Base-by-base conservation (phyloP, 2,888 invertebrate species). In the Drosophila histrio region DNA sequence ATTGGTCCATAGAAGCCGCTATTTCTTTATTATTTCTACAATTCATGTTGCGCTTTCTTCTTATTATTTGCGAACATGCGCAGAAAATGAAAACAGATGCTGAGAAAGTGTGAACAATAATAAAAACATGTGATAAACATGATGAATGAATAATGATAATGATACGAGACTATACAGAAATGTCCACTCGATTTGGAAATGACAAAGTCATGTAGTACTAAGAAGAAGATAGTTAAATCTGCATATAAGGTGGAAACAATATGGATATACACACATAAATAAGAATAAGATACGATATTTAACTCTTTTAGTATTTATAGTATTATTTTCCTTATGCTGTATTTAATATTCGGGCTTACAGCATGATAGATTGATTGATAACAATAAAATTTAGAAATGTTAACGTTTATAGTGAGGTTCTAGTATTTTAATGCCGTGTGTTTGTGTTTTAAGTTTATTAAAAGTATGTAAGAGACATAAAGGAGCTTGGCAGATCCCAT, bases 31-130 rank as follows among this genome's bases (percentile, higher is more conserved):
- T 13, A 6, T 2, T 26, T 38, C 28, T 43, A 32, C 3, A n/a
- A 17, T 46, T 73, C 66, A 61, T 73, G 75, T 66, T 75, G 73
- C 76, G 76, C 76, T 34, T 43, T 21, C 22, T 22, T 58, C 70
- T 21, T n/a, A 19, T 17, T 47, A 56, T 32, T 36, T 19, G 21
- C 6, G 39, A n/a, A 59, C 64, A 68, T 72, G 72, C 65, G 65
- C 65, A 61, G 22, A 54, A 13, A 19, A 30, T 4, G 11, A n/a
- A 50, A 19, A 19, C 15, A 17, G 36, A 22, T 49, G 22, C 17
- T 26, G 38, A n/a, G 44, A 38, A 46, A 44, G 36, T n/a, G 21
- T 43, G n/a, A 13, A 43, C 21, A 43, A 43, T 34, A 30, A 59
- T 26, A 59, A 57, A 57, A 59, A 41, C 19, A 30, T 22, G 8